A percentile compares a stretch with the other conserved stretches of the same genome.
phyloP scores from a whole-genome alignment of 2,888 invertebrate species.

The Busseola fusca region DNA sequence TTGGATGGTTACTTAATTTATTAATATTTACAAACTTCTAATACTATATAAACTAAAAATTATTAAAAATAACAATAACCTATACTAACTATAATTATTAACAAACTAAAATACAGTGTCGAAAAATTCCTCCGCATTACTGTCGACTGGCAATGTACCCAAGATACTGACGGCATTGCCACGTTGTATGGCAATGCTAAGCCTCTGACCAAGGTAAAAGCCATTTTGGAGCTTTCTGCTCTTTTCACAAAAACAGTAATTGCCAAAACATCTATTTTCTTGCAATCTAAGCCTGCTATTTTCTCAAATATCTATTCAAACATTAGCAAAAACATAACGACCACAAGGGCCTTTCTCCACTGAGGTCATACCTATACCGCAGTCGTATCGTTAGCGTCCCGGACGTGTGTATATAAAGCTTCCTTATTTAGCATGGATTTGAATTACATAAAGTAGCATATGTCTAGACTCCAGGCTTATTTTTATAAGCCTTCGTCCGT shows the following conservation, averaged over 20 bases:
- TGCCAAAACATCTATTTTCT: not conserved
- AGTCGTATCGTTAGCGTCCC: conserved; percentile 50
- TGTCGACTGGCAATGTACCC: too few relatives aligned
- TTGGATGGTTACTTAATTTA: too few relatives aligned
- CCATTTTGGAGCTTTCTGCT: not conserved
- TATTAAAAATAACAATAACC: too few relatives aligned
- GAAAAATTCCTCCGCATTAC: too few relatives aligned
- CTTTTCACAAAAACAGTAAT: not conserved
- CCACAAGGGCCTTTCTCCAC: conserved; percentile 44
- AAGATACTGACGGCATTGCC: too few relatives aligned
- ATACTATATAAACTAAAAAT: too few relatives aligned
- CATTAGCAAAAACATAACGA: conserved; percentile 57
- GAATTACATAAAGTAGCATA: conserved; percentile 7
- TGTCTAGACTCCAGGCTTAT: not conserved
- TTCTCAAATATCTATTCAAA: not conserved
- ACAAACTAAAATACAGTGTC: too few relatives aligned
- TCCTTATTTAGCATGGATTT: conserved; percentile 44
- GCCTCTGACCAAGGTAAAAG: too few relatives aligned
- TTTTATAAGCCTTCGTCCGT: not conserved
- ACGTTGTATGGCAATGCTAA: too few relatives aligned
- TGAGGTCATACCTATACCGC: conserved; percentile 23
- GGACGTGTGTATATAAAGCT: conserved; percentile 37
- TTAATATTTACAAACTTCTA: too few relatives aligned
- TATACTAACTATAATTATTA: too few relatives aligned
- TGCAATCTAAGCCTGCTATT: not conserved